A percentile compares a stretch with the other conserved stretches of the same genome.
Evolutionary conservation across 2,888 invertebrate genomes (phyloP).

Genomic region (Aspidapion aeneum): DNA sequence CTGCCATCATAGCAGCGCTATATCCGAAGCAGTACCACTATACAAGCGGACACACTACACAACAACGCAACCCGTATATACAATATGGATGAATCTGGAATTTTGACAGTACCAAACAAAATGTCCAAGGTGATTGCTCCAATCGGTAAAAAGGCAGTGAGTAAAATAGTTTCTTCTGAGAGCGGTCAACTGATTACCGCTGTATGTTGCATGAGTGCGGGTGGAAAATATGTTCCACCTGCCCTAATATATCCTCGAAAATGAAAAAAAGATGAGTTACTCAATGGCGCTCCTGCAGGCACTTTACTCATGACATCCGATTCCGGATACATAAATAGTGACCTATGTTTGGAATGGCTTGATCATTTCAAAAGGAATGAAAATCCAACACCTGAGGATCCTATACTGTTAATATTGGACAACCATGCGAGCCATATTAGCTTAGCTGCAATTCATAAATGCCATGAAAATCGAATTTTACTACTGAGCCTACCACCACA

Average conservation of each 20-base stretch:
- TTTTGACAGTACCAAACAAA: slow-evolving; percentile 44
- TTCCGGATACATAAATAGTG: slow-evolving; percentile 15
- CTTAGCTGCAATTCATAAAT: slow-evolving; percentile 9
- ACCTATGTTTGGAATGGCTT: slow-evolving; percentile 15
- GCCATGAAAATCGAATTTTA: slow-evolving; percentile 4
- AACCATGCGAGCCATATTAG: slow-evolving; percentile 14
- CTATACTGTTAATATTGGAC: slow-evolving; percentile 14
- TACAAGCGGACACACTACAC: too few species aligned
- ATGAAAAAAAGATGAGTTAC: slow-evolving; percentile 7
- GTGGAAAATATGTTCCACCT: slow-evolving; percentile 39
- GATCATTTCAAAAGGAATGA: slow-evolving; percentile 15
- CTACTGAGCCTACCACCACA: slow-evolving; percentile 19
- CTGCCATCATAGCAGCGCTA: too few species aligned
- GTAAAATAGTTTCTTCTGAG: slow-evolving; percentile 35
- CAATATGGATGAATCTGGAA: slow-evolving; percentile 42
- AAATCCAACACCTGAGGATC: slow-evolving; percentile 8
- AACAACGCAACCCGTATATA: slow-evolving; percentile 20
- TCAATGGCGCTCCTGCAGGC: slow-evolving; percentile 13
- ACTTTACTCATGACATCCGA: slow-evolving; percentile 12
- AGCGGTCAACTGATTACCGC: slow-evolving; percentile 40
- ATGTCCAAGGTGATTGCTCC: slow-evolving; percentile 39
- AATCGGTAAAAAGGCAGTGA: slow-evolving; percentile 44
- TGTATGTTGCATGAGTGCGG: slow-evolving; percentile 38
- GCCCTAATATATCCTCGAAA: slow-evolving; percentile 39
- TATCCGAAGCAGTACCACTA: too few species aligned